A percentile compares a stretch with the other conserved stretches of the same genome.
Conservation (phyloP, 2,797 vertebrate genomes). For the Capromys pilorides region DNA sequence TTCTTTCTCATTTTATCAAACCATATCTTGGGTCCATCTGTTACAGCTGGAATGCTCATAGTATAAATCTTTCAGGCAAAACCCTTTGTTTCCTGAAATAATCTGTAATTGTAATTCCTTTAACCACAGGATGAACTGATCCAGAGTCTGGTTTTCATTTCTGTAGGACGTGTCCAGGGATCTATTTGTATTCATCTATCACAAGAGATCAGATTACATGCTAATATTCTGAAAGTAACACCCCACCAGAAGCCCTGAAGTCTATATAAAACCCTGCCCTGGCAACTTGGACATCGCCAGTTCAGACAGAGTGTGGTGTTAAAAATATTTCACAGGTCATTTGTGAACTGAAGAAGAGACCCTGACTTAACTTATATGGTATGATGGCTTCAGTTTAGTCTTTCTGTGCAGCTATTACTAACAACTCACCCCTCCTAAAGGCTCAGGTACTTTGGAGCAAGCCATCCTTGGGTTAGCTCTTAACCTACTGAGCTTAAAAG, state of each 20-base stretch:
- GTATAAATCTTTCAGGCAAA: constrained; percentile 67
- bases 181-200: constrained; percentile 77
- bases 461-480: constrained; percentile 4
- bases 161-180: constrained; percentile 70
- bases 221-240: constrained; percentile 71
- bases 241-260: constrained; percentile 53
- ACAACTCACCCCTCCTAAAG: constrained; percentile 29
- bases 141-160: constrained; percentile 71
- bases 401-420: constrained; percentile 49
- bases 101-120: constrained; percentile 76
- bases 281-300: constrained; percentile 52
- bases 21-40: constrained; percentile 59
- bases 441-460: constrained; percentile 45
- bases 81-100: constrained; percentile 67
- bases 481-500: neutral
- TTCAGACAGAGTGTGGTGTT: constrained; percentile 65
- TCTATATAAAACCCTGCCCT: constrained; percentile 73
- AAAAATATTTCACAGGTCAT: constrained; percentile 75
- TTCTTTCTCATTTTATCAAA: neutral
- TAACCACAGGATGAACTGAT: constrained; percentile 69
- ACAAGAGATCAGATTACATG: constrained; percentile 76
- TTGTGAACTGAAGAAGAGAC: constrained; percentile 71
- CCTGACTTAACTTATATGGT: constrained; percentile 66
- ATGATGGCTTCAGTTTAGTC: constrained; percentile 52
- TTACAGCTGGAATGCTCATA: constrained; percentile 68